Base-by-base conservation (phyloP, 2,888 invertebrate genomes). In the Alsophila aescularia region DNA sequence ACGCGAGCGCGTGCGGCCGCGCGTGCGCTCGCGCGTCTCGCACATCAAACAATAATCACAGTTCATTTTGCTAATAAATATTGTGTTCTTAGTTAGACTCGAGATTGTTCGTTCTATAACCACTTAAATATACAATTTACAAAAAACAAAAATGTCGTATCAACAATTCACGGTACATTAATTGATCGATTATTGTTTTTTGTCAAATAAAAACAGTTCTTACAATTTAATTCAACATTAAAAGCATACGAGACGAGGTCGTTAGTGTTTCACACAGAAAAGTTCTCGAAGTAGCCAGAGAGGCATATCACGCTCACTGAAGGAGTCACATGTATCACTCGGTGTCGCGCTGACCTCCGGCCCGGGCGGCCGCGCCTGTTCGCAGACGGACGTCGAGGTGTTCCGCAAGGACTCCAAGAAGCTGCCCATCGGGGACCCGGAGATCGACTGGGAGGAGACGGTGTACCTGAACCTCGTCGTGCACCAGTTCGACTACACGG, bases 391-490 rank as follows among this genome's bases (percentile, higher is more conserved):
- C 87, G 96, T 99, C 67, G 98, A 99, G 92, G 99, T 99, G 64
- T 99, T 98, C 92, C 95, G 99, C 64, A 97, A 98, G 90, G 98
- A 98, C 89, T 98, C 98, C 77, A 96, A 98, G 80, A 98, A 98
- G 87, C 93, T 99, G 77, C 99, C 99, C 45, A 96, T 98, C 75
- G 98, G 98, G 58, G 98, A 99, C 92, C 96, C 97, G 36, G 97
- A 97, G 79, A 96, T 99, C 73, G 98, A 99, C 90, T 99, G 99
- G 99, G 99, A 99, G 90, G 99, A 99, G 93, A 99, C 99, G 53
- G 98, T 99, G 64, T 99, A 99, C 92, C 93, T 99, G 68, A 99
- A 99, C 92, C 94, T 99, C 85, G 96, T 99, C 73, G 96, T 99
- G 81, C 99, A 99, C 90, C 99, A 99, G 93, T 97, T 99, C 90